These are phyloP conservation scores for Tenebrio molitor DNA, from an alignment of 1,140 invertebrate genomes.

Conservation along the genomic window DNA sequence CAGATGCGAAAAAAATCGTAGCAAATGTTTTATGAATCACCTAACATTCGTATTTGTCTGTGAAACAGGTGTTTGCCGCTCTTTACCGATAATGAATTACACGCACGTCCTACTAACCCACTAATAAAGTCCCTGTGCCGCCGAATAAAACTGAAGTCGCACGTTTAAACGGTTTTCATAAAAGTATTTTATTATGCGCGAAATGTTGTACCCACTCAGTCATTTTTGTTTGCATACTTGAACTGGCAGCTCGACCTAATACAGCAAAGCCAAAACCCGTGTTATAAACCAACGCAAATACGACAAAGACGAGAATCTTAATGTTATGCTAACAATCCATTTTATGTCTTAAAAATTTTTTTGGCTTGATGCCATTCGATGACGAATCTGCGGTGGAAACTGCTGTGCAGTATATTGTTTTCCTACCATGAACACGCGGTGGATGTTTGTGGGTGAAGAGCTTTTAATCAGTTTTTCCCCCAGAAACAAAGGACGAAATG, in stretches of 20 bases:
- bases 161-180: constrained; percentile 32
- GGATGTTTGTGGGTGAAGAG: neutral
- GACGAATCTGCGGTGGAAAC: neutral
- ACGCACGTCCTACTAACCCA: constrained; percentile 33
- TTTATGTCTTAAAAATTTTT: neutral
- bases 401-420: neutral
- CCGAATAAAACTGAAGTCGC: constrained; percentile 21
- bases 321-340: neutral
- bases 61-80: constrained; percentile 30
- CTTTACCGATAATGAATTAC: constrained; percentile 15
- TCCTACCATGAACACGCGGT: too few species aligned
- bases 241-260: neutral
- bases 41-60: neutral
- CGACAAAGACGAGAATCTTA: neutral
- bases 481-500: constrained; percentile 24
- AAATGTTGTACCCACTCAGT: constrained; percentile 26
- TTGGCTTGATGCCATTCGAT: constrained; percentile 5
- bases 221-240: constrained; percentile 6
- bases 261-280: constrained; percentile 18
- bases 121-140: constrained; percentile 30
- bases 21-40: constrained; percentile 18
- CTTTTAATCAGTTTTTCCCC: neutral
- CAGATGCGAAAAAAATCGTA: neutral
- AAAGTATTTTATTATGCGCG: constrained; percentile 29
- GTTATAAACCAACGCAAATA: constrained; percentile 19